These are phyloP conservation scores for Apotomis betuletana DNA, from an alignment of 2,888 invertebrate genomes.

Conservation along the genomic window DNA sequence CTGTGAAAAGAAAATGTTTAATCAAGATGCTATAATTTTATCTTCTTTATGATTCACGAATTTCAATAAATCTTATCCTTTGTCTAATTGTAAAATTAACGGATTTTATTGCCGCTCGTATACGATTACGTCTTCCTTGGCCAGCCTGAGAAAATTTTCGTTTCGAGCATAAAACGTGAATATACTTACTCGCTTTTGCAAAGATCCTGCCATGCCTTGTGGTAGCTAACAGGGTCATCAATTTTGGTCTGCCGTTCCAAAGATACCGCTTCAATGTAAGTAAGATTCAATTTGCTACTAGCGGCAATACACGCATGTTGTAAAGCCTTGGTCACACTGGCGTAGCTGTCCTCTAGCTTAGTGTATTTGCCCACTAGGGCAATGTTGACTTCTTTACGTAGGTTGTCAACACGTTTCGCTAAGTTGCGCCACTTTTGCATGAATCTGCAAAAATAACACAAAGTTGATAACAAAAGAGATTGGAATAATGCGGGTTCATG, in stretches of 20 bases:
- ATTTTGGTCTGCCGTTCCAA: slow-evolving; percentile 89
- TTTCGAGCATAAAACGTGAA: too few relatives aligned
- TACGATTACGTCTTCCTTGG: too few relatives aligned
- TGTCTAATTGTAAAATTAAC: too few relatives aligned
- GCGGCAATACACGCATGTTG: slow-evolving; percentile 95
- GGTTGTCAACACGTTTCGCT: slow-evolving; percentile 91
- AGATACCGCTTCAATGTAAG: slow-evolving; percentile 96
- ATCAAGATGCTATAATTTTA: background rate
- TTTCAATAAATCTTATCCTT: too few relatives aligned
- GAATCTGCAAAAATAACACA: slow-evolving; percentile 76
- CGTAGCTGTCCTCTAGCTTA: slow-evolving; percentile 96
- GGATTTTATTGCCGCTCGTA: too few relatives aligned
- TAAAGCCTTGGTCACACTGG: slow-evolving; percentile 97
- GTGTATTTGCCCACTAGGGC: slow-evolving; percentile 99
- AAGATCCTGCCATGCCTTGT: slow-evolving; percentile 96
- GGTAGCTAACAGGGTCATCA: slow-evolving; percentile 91
- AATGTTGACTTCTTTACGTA: slow-evolving; percentile 93
- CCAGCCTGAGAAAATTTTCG: too few relatives aligned
- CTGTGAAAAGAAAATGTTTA: slow-evolving; percentile 72
- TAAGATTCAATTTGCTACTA: slow-evolving; percentile 92
- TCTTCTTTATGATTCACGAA: too few relatives aligned
- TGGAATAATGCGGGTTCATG: slow-evolving; percentile 6
- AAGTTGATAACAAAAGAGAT: background rate
- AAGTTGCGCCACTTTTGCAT: slow-evolving; percentile 96
- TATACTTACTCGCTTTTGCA: slow-evolving; percentile 91